A percentile compares a stretch with the other conserved stretches of the same genome.
These are phyloP conservation scores for Scleropages formosus DNA, from an alignment of 2,797 vertebrate species.

Conservation along the genomic window DNA sequence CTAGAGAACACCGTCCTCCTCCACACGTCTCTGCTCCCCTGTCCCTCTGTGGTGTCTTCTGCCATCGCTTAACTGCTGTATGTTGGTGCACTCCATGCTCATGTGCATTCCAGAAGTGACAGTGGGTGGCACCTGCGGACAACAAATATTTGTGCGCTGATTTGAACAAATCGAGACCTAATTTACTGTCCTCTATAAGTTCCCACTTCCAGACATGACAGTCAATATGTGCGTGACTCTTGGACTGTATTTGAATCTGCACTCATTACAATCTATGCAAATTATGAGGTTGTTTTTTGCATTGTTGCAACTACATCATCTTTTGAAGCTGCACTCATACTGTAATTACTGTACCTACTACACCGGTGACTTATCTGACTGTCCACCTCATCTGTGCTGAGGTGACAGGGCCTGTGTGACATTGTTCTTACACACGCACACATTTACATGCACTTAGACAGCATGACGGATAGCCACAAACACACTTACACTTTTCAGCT, in stretches of 20 bases:
- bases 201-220: too few relatives aligned
- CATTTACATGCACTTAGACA: background rate
- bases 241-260: background rate
- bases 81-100: too few relatives aligned
- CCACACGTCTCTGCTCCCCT: constrained; percentile 42
- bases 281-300: constrained; percentile 52
- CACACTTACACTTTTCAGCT: too few relatives aligned
- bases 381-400: too few relatives aligned
- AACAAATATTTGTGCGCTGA: too few relatives aligned
- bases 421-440: too few relatives aligned
- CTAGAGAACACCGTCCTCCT: constrained; percentile 61
- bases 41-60: constrained; percentile 40
- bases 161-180: too few relatives aligned
- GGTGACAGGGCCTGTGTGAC: background rate
- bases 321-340: constrained; percentile 39
- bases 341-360: constrained; percentile 46
- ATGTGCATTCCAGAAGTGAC: too few relatives aligned
- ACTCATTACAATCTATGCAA: constrained; percentile 40
- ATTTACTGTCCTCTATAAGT: too few relatives aligned
- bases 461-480: background rate
- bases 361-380: constrained; percentile 32
- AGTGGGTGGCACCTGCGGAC: too few relatives aligned
- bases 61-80: constrained; percentile 26
- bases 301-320: constrained; percentile 25
- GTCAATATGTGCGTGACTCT: constrained; percentile 16